Evolutionary conservation across 92 coral and sea anemone genomes (phyloP), one percentile per base, ranked within the genome.

Genomic region (Zoanthus sansibaricus): DNA sequence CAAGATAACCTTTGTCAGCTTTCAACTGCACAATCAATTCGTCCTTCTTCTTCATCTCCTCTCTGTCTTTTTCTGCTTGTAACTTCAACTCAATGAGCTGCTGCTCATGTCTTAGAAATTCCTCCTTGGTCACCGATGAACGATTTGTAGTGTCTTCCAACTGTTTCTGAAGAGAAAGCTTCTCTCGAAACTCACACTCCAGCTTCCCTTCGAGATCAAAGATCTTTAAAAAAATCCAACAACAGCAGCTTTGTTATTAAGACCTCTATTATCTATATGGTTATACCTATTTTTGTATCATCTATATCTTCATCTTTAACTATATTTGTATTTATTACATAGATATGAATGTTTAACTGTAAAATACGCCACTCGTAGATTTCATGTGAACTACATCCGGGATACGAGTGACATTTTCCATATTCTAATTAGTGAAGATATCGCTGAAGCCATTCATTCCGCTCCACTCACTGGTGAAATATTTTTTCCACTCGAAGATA

Each of bases 111-210:
- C 93, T 96, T 33, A 96, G 94, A 56, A 96, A 93, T 56, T 96
- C 95, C 67, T 94, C 98, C 52, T 96, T 90, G 75, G 91, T 93
- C 15, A 86, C 88, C 5, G 91, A 87, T 25, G 87, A 93, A 56
- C 97, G 93, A 78, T 88, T 91, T 64, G 90, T 95, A 18, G 94
- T 90, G 74, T 95, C 98, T 31, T 93, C 98, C 18, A 96, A 85
- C 77, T 96, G 97, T 47, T 90, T 86, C 59, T 95, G 90, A 56
- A 96, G 74, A 4, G 97, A 91, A 66, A 95, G 95, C 86, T 94
- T 95, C 89, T 96, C 99, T 33, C 98, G 95, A 61, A 92, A 93
- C 75, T 96, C 99, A 51, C 92, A 93, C 85, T 96, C 99, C 86
- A 88, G 90, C 83, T 92, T 92, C 61, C 93, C 98, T 76, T 96